Conservation (phyloP, 1,140 invertebrate species). For the Drosophila gunungcola region DNA sequence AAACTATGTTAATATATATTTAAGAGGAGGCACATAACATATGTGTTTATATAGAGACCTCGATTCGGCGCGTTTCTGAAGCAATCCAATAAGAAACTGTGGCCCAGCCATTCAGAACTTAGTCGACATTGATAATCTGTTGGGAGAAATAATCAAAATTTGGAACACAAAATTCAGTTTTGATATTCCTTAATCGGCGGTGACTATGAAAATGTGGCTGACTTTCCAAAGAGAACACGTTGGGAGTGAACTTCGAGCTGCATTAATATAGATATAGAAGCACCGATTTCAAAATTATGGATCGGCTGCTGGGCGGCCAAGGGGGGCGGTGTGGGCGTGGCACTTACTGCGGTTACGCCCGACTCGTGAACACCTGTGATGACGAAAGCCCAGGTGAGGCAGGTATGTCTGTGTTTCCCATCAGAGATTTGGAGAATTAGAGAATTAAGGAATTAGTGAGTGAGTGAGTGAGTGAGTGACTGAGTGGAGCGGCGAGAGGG, state of each 20-base stretch:
- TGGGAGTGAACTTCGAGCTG: neutral
- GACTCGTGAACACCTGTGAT: slow-evolving; percentile 46
- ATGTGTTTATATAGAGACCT: slow-evolving; percentile 49
- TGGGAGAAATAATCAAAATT: slow-evolving; percentile 11
- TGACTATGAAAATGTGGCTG: slow-evolving; percentile 1
- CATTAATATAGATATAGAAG: neutral
- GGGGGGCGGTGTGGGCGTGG: slow-evolving; percentile 17
- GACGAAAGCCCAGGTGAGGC: slow-evolving; percentile 22
- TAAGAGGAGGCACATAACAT: slow-evolving; percentile 12
- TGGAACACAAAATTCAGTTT: neutral
- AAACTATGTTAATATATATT: slow-evolving; percentile 7
- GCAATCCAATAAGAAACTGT: slow-evolving; percentile 29
- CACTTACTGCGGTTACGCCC: slow-evolving; percentile 42
- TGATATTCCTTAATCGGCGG: neutral
- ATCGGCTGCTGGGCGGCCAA: slow-evolving; percentile 18
- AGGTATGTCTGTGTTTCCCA: slow-evolving; percentile 46
- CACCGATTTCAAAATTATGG: slow-evolving; percentile 26
- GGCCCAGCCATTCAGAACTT: slow-evolving; percentile 21
- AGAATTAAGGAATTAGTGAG: neutral
- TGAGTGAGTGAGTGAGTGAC: neutral
- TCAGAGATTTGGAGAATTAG: neutral
- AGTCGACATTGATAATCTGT: slow-evolving; percentile 38
- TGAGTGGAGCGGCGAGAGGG: neutral
- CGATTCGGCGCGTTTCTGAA: slow-evolving; percentile 7
- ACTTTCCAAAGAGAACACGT: neutral